phyloP scores from a whole-genome alignment of 2,113 vertebrate species.

The Pangasianodon gigas region DNA sequence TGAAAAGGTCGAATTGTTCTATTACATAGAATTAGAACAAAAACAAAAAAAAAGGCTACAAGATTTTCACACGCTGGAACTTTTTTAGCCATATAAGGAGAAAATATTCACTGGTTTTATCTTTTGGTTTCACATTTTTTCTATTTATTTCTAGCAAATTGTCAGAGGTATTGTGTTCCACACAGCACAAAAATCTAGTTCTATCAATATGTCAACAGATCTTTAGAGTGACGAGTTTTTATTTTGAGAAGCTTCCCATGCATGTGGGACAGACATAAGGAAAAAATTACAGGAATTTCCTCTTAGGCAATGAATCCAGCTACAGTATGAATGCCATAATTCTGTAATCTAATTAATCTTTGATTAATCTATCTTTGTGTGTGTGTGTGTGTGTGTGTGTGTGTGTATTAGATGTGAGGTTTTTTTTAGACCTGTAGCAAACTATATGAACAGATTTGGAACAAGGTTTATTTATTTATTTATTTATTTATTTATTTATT shows the following conservation, averaged over 20 bases:
- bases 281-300: constrained; percentile 21
- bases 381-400: constrained; percentile 8
- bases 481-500: not conserved
- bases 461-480: not conserved
- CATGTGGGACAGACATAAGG: not conserved
- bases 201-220: constrained; percentile 32
- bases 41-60: not conserved
- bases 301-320: not conserved
- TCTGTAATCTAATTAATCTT: not conserved
- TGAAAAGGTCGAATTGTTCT: not conserved
- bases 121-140: not conserved
- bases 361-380: not conserved
- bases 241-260: constrained; percentile 24
- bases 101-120: constrained; percentile 7
- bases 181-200: not conserved
- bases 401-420: not conserved
- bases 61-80: not conserved
- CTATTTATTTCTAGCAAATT: not conserved
- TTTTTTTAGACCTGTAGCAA: not conserved
- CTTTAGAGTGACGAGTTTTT: not conserved
- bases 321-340: not conserved
- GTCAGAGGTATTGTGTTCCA: not conserved
- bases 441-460: not conserved
- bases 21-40: not conserved
- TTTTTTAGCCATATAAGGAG: not conserved